Evolutionary conservation across 2,113 vertebrate species (phyloP).

Genomic region (Periophthalmus modestus): DNA sequence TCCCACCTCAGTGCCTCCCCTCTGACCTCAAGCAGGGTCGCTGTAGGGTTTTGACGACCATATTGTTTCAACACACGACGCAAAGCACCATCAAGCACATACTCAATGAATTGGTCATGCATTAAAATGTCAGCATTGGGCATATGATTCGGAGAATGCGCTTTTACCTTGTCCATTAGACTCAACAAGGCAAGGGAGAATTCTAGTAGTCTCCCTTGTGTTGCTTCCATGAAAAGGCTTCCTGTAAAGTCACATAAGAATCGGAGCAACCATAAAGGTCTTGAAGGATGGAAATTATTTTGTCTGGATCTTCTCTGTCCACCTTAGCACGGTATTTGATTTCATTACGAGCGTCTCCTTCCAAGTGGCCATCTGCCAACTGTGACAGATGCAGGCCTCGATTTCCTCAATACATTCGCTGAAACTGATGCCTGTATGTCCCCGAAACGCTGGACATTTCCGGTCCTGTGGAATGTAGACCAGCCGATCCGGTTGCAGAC

Average conservation of each 20-base stretch:
- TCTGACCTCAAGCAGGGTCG: slow-evolving; percentile 9
- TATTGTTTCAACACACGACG: slow-evolving; percentile 1
- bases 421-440: too few relatives aligned
- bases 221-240: slow-evolving; percentile 15
- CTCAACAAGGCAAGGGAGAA: not conserved
- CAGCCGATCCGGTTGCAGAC: too few relatives aligned
- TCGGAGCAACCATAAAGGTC: not conserved
- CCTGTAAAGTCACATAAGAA: slow-evolving; percentile 10
- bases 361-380: too few relatives aligned
- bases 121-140: not conserved
- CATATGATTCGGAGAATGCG: not conserved
- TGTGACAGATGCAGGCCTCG: too few relatives aligned
- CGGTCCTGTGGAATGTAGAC: too few relatives aligned
- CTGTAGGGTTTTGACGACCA: not conserved
- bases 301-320: too few relatives aligned
- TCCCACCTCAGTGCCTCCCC: slow-evolving; percentile 27
- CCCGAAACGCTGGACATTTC: too few relatives aligned
- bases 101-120: slow-evolving; percentile 1
- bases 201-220: slow-evolving; percentile 14
- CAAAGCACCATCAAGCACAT: slow-evolving; percentile 5
- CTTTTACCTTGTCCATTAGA: slow-evolving; percentile 11
- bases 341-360: too few relatives aligned
- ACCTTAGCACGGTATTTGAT: too few relatives aligned
- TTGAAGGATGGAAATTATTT: too few relatives aligned
- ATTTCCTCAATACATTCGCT: too few relatives aligned